Evolutionary conservation across 2,888 invertebrate genomes (phyloP).

Genomic region (Agrotis exclamationis): DNA sequence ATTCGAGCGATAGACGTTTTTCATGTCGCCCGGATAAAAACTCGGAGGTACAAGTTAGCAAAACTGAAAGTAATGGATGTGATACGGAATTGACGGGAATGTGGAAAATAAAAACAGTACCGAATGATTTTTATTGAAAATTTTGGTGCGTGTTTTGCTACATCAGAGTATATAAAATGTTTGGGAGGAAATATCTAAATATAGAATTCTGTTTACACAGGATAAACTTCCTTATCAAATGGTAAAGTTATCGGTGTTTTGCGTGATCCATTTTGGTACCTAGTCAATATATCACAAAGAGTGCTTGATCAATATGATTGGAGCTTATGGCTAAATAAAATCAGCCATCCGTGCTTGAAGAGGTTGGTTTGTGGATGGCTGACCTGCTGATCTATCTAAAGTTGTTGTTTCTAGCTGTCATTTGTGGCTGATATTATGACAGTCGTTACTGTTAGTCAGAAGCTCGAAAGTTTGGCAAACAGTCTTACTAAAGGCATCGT

Average conservation of each 20-base stretch:
- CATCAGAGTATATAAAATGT: background rate
- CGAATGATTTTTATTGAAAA: slow-evolving; percentile 40
- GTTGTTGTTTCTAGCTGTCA: no score
- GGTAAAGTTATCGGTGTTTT: background rate
- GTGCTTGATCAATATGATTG: no score
- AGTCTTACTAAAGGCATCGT: no score
- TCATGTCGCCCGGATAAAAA: slow-evolving; percentile 65
- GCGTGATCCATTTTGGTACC: background rate
- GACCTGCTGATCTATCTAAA: no score
- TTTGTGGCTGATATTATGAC: no score
- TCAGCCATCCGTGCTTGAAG: no score
- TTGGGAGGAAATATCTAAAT: background rate
- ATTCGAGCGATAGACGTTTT: slow-evolving; percentile 68
- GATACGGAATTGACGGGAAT: slow-evolving; percentile 57
- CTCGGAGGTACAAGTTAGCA: slow-evolving; percentile 61
- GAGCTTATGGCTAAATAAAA: no score
- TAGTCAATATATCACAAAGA: background rate
- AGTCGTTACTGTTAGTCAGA: no score
- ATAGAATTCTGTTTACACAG: background rate
- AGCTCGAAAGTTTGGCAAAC: no score
- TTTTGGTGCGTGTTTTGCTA: background rate
- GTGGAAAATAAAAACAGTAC: slow-evolving; percentile 41
- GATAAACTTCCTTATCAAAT: background rate
- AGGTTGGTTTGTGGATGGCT: no score
- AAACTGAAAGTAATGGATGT: slow-evolving; percentile 67